Evolutionary conservation across 1,140 invertebrate species (phyloP).

Genomic region (Lethrus apterus): DNA sequence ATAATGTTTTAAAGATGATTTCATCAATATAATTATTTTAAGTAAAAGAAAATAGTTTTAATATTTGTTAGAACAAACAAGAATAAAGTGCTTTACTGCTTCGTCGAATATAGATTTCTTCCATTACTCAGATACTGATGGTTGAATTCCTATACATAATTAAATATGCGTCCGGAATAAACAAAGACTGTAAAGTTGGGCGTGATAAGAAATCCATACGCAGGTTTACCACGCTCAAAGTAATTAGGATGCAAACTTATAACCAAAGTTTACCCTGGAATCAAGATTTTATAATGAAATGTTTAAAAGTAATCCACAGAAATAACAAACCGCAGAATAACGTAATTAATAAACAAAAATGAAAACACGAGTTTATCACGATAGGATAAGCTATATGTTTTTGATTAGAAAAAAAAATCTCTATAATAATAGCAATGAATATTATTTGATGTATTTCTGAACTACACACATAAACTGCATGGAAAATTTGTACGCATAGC

Average conservation of each 20-base stretch:
- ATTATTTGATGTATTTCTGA: too few species aligned
- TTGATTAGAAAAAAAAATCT: too few species aligned
- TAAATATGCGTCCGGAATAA: constrained; percentile 26
- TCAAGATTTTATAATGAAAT: constrained; percentile 12
- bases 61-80: constrained; percentile 26
- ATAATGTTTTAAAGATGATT: too few species aligned
- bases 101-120: constrained; percentile 24
- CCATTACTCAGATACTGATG: constrained; percentile 26
- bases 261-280: constrained; percentile 6
- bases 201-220: constrained; percentile 9
- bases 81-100: constrained; percentile 20
- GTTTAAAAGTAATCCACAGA: constrained; percentile 7
- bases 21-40: too few species aligned
- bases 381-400: too few species aligned
- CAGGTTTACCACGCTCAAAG: constrained; percentile 5
- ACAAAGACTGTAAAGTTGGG: constrained; percentile 16
- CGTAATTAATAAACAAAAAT: too few species aligned
- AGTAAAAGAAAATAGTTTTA: too few species aligned
- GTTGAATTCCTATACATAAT: constrained; percentile 25
- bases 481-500: too few species aligned
- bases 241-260: constrained; percentile 12
- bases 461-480: too few species aligned
- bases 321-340: constrained; percentile 11
- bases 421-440: too few species aligned
- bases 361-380: too few species aligned